A percentile compares a stretch with the other conserved stretches of the same genome.
These are phyloP conservation scores for Lepidothrix coronata DNA, from an alignment of 2,113 vertebrate genomes.

Conservation along the genomic window DNA sequence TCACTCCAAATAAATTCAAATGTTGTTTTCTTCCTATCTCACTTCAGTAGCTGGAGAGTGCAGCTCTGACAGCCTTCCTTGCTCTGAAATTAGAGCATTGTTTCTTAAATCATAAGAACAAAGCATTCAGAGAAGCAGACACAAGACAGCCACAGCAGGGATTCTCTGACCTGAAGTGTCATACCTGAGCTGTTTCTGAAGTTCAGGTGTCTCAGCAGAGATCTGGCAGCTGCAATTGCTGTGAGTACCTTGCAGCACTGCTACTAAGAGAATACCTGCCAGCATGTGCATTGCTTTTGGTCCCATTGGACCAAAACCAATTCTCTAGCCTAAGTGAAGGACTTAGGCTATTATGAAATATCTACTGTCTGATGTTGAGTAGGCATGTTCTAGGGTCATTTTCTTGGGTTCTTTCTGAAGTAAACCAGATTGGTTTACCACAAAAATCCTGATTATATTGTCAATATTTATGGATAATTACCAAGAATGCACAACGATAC, in stretches of 20 bases:
- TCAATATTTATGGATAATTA: neutral
- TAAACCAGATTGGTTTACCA: neutral
- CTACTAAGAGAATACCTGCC: neutral
- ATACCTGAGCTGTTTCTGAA: neutral
- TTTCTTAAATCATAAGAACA: neutral
- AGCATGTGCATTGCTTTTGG: fast-evolving
- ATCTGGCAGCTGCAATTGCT: neutral
- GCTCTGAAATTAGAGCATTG: neutral
- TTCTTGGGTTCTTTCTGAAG: neutral
- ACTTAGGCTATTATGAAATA: neutral
- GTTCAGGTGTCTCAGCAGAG: neutral
- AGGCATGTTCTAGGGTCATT: neutral
- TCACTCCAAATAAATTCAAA: neutral
- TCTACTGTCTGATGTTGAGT: neutral
- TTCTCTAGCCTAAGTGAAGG: neutral
- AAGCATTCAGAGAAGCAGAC: neutral
- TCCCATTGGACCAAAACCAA: neutral
- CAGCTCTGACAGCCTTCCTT: neutral
- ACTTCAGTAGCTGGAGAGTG: neutral
- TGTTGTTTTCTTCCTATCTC: neutral
- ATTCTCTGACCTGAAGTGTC: neutral
- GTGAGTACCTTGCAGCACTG: neutral
- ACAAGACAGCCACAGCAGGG: neutral
- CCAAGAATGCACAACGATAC: neutral
- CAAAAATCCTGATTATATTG: neutral